Evolutionary conservation across 1,140 invertebrate genomes (phyloP).

Genomic region (Catajapyx aquilonaris): DNA sequence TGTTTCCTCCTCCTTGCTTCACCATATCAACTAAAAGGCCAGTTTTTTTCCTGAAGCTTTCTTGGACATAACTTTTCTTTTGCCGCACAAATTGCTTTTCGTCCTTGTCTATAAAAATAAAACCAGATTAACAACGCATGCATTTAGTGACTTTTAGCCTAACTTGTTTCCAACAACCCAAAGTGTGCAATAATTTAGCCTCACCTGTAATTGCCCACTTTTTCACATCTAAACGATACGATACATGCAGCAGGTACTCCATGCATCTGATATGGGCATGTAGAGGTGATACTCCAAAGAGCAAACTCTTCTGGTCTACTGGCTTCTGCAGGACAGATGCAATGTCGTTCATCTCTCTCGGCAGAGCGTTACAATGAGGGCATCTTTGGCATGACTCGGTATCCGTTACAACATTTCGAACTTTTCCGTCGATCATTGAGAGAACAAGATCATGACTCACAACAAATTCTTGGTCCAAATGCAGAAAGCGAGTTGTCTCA

Average conservation of each 20-base stretch:
- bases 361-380: not conserved
- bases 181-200: too few species aligned
- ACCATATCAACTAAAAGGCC: slow-evolving; percentile 8
- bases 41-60: not conserved
- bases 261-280: not conserved
- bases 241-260: not conserved
- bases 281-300: not conserved
- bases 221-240: not conserved
- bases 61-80: not conserved
- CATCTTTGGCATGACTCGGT: not conserved
- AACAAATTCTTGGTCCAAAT: not conserved
- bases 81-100: too few species aligned
- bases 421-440: not conserved
- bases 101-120: too few species aligned
- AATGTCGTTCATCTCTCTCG: not conserved
- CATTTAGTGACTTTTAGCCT: too few species aligned
- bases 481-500: not conserved
- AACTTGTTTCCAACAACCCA: too few species aligned
- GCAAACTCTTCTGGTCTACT: not conserved
- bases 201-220: not conserved
- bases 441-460: not conserved
- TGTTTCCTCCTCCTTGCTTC: slow-evolving; percentile 10
- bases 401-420: not conserved
- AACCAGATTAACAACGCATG: too few species aligned
- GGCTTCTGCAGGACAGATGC: not conserved